These are phyloP conservation scores for Dynastes tityus DNA, from an alignment of 2,888 invertebrate species.

Conservation along the genomic window DNA sequence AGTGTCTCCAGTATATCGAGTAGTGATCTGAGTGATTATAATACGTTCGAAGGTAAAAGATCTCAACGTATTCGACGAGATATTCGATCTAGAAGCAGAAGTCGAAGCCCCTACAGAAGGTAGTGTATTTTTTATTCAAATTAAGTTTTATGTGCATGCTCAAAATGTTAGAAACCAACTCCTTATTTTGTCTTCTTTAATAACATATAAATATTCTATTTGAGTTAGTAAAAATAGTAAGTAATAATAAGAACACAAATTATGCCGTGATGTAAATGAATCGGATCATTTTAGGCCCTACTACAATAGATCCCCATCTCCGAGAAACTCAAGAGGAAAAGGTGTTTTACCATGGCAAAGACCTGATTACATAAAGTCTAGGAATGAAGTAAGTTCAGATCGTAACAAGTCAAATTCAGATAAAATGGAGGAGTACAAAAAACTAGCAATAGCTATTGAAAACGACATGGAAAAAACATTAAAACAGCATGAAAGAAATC, in stretches of 20 bases:
- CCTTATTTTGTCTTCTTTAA: neutral
- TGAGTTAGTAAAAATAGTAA: conserved; percentile 5
- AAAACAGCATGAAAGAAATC: conserved; percentile 86
- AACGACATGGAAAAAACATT: conserved; percentile 78
- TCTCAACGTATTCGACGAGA: conserved; percentile 33
- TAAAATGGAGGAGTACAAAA: conserved; percentile 73
- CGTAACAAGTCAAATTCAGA: conserved; percentile 63
- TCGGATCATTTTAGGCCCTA: conserved; percentile 25
- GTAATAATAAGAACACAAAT: neutral
- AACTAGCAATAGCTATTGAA: conserved; percentile 71
- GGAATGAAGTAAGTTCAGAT: conserved; percentile 59
- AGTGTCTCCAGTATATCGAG: conserved; percentile 73
- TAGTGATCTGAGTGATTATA: conserved; percentile 66
- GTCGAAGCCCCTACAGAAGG: conserved; percentile 49
- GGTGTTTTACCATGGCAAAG: conserved; percentile 60
- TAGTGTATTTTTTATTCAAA: conserved; percentile 17
- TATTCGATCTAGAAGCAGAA: conserved; percentile 41
- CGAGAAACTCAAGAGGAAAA: conserved; percentile 49
- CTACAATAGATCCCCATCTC: conserved; percentile 51
- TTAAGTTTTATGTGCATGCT: neutral
- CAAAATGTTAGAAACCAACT: no score
- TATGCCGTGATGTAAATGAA: neutral
- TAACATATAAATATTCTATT: neutral
- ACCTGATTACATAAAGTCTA: conserved; percentile 59
- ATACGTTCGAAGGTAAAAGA: conserved; percentile 52